Conservation (phyloP, 2,113 vertebrate genomes). For the Brevimyrus niger region DNA sequence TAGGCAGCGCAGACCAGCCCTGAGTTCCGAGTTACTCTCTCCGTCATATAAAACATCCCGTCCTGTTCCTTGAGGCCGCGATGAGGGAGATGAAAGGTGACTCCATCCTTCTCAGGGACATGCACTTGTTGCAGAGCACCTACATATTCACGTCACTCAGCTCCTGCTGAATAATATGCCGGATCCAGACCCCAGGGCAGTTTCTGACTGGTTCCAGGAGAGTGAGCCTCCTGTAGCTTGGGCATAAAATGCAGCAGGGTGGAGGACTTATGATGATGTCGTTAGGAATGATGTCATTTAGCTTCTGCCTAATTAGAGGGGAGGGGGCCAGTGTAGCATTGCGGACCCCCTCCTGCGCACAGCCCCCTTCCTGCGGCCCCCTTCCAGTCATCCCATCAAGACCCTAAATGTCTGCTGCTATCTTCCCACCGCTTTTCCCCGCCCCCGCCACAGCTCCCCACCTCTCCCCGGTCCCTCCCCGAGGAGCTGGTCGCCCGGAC, state of each 20-base stretch:
- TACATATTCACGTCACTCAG: background rate
- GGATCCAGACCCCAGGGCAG: background rate
- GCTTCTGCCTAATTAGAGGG: no score
- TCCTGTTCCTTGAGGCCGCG: background rate
- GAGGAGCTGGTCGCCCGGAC: constrained; percentile 66
- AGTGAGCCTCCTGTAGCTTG: background rate
- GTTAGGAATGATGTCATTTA: background rate
- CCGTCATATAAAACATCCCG: background rate
- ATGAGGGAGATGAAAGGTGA: background rate
- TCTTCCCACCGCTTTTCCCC: constrained; percentile 9
- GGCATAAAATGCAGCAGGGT: background rate
- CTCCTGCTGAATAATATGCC: background rate
- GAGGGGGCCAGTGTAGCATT: background rate
- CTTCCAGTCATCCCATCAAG: constrained; percentile 12
- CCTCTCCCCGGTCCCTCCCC: constrained; percentile 77
- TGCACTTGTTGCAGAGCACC: background rate
- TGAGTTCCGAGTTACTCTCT: background rate
- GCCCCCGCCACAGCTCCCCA: constrained; percentile 52
- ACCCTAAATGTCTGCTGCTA: constrained; percentile 14
- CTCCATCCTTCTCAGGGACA: background rate
- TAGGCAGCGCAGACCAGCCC: background rate
- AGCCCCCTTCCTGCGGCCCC: background rate
- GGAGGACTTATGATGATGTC: background rate
- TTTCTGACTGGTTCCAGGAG: background rate
- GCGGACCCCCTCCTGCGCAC: background rate